A percentile compares a stretch with the other conserved stretches of the same genome.
Conservation (phyloP, 2,113 vertebrate genomes). For the Calidris pygmaea region DNA sequence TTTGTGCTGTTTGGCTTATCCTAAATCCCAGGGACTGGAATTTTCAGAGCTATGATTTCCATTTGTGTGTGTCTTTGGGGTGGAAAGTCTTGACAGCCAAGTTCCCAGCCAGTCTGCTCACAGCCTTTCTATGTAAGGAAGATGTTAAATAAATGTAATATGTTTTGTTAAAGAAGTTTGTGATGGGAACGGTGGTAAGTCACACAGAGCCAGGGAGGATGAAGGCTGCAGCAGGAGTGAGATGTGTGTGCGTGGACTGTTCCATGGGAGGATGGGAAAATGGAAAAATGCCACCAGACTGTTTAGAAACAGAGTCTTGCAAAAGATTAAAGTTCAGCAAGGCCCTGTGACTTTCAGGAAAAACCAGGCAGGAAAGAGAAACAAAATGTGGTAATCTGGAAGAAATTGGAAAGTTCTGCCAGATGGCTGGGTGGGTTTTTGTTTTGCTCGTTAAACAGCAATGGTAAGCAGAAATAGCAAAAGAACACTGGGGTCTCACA, state of each 20-base stretch:
- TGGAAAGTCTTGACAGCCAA: neutral
- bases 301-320: neutral
- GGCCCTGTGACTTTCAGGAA: neutral
- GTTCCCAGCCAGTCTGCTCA: neutral
- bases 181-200: neutral
- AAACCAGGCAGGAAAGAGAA: neutral
- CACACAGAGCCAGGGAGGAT: neutral
- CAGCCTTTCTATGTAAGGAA: neutral
- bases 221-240: neutral
- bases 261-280: neutral
- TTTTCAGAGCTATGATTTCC: neutral
- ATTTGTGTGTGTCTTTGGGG: neutral
- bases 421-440: neutral
- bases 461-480: neutral
- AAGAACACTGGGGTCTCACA: neutral
- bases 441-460: neutral
- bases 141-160: neutral
- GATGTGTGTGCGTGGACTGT: neutral
- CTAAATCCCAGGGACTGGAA: neutral
- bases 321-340: neutral
- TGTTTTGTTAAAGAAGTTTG: neutral
- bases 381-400: neutral
- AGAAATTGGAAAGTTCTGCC: neutral
- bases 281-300: fast-evolving
- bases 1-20: neutral